Percentiles rank a stretch among this genome's conserved stretches.
These are phyloP conservation scores for Delichon dasypus DNA, from an alignment of 2,797 vertebrate genomes.

Conservation along the genomic window DNA sequence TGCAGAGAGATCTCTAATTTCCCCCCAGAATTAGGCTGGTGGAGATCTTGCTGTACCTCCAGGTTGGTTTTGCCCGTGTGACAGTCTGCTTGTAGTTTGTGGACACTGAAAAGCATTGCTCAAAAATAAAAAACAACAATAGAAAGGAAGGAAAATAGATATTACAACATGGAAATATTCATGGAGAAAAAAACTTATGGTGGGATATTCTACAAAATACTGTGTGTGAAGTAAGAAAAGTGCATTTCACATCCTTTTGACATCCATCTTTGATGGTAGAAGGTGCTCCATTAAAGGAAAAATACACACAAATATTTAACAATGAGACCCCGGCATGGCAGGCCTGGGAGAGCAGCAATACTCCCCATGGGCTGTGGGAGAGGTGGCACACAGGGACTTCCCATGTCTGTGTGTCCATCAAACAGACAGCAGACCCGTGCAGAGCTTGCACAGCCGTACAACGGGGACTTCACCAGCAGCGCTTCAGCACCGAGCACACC, in stretches of 20 bases:
- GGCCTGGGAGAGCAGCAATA: neutral
- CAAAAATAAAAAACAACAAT: neutral
- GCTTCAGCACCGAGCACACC: neutral
- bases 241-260: neutral
- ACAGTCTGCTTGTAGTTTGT: neutral
- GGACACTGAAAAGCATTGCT: neutral
- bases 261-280: neutral
- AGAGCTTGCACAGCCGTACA: neutral
- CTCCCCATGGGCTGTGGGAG: rapidly evolving
- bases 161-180: neutral
- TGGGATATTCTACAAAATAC: neutral
- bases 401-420: neutral
- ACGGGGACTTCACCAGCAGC: neutral
- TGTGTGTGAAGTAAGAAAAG: neutral
- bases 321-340: neutral
- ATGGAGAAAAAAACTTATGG: neutral
- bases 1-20: neutral
- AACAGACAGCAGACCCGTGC: rapidly evolving
- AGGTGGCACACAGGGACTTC: rapidly evolving
- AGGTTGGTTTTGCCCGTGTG: neutral
- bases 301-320: neutral
- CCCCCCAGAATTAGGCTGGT: neutral
- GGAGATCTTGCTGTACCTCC: rapidly evolving
- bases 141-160: neutral
- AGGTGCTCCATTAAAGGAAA: neutral